Evolutionary conservation across 2,888 invertebrate genomes (phyloP), one percentile per base, ranked within the genome.

Genomic region (Eretmocerus hayati): DNA sequence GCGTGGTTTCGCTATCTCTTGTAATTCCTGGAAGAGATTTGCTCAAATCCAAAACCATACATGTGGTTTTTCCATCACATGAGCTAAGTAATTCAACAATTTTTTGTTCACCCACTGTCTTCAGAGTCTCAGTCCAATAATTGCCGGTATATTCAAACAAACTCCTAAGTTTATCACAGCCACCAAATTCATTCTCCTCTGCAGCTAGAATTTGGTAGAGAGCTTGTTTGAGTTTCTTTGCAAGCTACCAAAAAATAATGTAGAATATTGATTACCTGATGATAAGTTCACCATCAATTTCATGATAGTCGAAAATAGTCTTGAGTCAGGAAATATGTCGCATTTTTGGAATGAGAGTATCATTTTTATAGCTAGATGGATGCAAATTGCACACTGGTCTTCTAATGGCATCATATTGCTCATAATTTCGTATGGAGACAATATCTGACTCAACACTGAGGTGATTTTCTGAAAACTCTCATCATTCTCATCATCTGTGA

Each of bases 361-460:
- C 37, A 66, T 60, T 48, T 63, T 62, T 5, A 67, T 54, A 35
- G 62, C 58, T 16, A 61, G 57, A 26, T 64, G 60, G 46, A 69
- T 62, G 23, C 62, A 66, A 18, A 56, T 41, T 2, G 62, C 60
- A 16, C 55, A 54, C 13, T 51, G 54, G 22, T 62, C 61, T 11
- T 64, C 62, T 11, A 62, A 22, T 4, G 60, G 58, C 38, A 56
- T 55, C 22, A 64, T 56, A 56, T 63, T 62, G 42, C 48, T 55
- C 2, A 52, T 49, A 33, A 56, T 38, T 33, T 48, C 46, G 41
- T 62, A 67, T 3, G 62, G 63, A 8, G 53, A 46, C 35, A 67
- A 48, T 43, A 67, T 61, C 50, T 52, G 59, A 6, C 54, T 31
- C 35, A 62, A 32, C 22, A 62, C 54, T 37, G 58, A 42, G 20